Base-by-base conservation (phyloP, 2,888 invertebrate genomes). In the Amiota communis region DNA sequence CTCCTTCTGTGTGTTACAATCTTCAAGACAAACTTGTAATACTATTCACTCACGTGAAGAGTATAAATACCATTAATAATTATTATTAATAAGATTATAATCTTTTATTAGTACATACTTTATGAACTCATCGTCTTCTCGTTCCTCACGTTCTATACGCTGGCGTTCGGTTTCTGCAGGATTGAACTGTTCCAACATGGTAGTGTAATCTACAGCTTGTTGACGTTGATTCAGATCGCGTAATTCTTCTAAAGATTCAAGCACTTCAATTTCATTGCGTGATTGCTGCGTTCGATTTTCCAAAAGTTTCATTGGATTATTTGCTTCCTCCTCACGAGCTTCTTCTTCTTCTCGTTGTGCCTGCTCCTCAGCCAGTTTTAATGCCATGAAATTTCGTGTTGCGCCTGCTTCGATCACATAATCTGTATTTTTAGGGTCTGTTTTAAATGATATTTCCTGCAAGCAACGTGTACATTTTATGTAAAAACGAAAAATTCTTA, bases 371-470 rank as follows among this genome's bases (percentile, higher is more conserved):
- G 97, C 97, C 71, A 97, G 89, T 87, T 97, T 98, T 36, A 98
- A 90, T 0, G 98, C 98, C 95, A 99, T 99, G 87, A 99, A 99
- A 90, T 99, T 98, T 72, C 99, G 92, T 0, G 98, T 99, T 0
- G 99, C 99, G 0, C 99, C 99, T 0, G 98, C 98, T 90, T 99
- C 99, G 76, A 98, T 95, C 87, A 97, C 96, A 88, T 99, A 99
- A 90, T 99, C 99, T 0, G 98, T 98, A 88, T 97, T 98, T 89
- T 95, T 94, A 0, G 99, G 97, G 88, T 99, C 99, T 0, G 99
- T 99, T 91, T 98, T 98, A 88, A 99, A 99, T 0, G 98, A 98
- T 87, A 99, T 99, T 91, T 99, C 99, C 90, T 98, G 98, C 11
- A 99, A 92, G 88, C 99, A 99, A 79, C 98, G 92, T 0, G 99